phyloP scores from a whole-genome alignment of 2,797 vertebrate genomes.

The Enteromius mattozi region DNA sequence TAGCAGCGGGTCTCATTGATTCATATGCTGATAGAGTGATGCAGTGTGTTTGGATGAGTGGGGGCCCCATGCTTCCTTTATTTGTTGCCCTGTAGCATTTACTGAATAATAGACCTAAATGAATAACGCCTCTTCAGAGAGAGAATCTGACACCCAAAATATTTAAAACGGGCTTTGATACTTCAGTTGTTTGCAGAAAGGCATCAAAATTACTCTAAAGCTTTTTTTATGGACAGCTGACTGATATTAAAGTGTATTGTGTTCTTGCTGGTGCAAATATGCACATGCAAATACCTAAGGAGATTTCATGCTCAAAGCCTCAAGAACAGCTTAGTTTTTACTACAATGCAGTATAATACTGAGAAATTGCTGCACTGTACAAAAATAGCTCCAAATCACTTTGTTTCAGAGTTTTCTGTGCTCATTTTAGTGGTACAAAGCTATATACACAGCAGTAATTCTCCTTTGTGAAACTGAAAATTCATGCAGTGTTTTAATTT shows the following conservation, averaged over 20 bases:
- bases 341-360: conserved; percentile 28
- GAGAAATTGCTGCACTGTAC: not conserved
- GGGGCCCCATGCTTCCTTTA: conserved; percentile 35
- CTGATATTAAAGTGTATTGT: conserved; percentile 2
- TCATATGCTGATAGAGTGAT: conserved; percentile 62
- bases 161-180: conserved; percentile 16
- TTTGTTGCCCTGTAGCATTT: conserved; percentile 37
- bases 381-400: not conserved
- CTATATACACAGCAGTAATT: not conserved
- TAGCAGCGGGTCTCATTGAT: conserved; percentile 62
- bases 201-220: not conserved
- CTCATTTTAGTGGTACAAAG: not conserved
- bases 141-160: conserved; percentile 24
- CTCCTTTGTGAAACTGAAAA: not conserved
- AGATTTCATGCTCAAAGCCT: conserved; percentile 64
- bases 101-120: conserved; percentile 23
- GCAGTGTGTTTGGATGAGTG: conserved; percentile 48
- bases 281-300: conserved; percentile 52
- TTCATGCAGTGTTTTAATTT: not conserved
- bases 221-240: not conserved
- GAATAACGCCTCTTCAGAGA: conserved; percentile 27
- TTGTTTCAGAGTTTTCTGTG: not conserved
- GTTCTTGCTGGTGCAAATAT: conserved; percentile 55
- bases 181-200: not conserved
- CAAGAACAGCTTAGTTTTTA: conserved; percentile 52